Base-by-base conservation (phyloP, 1,140 invertebrate genomes). In the Wiebesia pumilae region DNA sequence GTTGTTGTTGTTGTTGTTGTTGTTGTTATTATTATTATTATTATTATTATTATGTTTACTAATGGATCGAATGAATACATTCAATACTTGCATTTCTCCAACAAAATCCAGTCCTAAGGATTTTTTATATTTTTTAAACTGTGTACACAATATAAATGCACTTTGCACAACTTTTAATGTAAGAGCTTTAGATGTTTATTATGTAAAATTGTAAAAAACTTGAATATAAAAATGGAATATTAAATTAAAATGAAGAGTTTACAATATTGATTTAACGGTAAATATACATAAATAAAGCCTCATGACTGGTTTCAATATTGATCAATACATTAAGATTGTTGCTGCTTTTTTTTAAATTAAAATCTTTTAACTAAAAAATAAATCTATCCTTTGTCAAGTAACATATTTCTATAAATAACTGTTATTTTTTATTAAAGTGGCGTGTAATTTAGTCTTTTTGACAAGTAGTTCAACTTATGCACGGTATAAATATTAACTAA, bases 21-120 rank as follows among this genome's bases (percentile, higher is more conserved):
- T 27, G 27, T 27, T 27, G 27, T 4, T 54, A 54, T 62, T 27
- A 62, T 62, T 62, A 62, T 62, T 54, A 54, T 62, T 27, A 62
- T 62, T 62, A 62, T 62, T 62, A 27, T 3, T 27, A 62, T 27
- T 27, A 62, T 4, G 6, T 4, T 62, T 27, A 24, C 10, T 4
- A 3, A 62, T 27, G 10, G 6, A 62, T 40, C 19, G 67, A 38
- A 30, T 12, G 21, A 40, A 30, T 47, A 47, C 0, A 16, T 9
- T 73, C 16, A 47, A 35, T 51, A 73, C 81, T 83, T 83, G 81
- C 65, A 73, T 27, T n/a, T 43, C 40, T 71, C 51, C 14, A 51
- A 10, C 51, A 19, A 62, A 54, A 65, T 47, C 1, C 82, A 84
- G 54, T 77, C 54, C 9, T 77, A 84, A 62, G 54, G 3, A n/a